Conservation (phyloP, 2,797 vertebrate genomes). For the Sarcophilus harrisii region DNA sequence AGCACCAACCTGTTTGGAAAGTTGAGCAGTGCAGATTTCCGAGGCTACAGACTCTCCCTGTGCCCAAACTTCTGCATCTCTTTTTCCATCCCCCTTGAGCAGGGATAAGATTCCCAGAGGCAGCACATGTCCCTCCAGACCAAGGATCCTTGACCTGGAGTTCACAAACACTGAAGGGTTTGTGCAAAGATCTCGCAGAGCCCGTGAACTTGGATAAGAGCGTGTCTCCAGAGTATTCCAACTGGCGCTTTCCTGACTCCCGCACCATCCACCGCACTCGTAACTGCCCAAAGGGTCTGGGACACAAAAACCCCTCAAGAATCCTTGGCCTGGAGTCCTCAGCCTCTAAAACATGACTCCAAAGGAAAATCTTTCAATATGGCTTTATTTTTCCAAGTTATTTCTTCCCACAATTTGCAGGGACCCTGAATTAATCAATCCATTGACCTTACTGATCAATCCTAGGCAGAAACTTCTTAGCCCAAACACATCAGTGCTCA, state of each 20-base stretch:
- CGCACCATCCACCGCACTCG: not conserved
- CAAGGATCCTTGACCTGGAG: not conserved
- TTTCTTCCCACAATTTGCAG: not conserved
- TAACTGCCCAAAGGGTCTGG: not conserved
- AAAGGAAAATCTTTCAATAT: not conserved
- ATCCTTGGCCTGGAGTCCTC: not conserved
- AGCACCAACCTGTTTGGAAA: not conserved
- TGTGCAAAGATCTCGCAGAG: not conserved
- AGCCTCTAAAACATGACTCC: not conserved
- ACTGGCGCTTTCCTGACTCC: not conserved
- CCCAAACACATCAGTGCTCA: not conserved
- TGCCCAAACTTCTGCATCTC: not conserved
- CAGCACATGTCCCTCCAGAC: not conserved
- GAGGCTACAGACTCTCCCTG: not conserved
- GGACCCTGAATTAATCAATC: not conserved
- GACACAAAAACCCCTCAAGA: not conserved
- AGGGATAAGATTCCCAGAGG: not conserved
- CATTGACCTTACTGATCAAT: not conserved
- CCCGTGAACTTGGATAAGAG: no score
- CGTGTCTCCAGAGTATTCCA: not conserved
- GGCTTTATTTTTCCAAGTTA: slow-evolving; percentile 31
- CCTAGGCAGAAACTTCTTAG: not conserved
- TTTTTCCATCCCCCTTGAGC: not conserved
- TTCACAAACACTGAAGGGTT: not conserved
- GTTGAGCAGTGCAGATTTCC: not conserved